Evolutionary conservation across 2,113 vertebrate genomes (phyloP).

Genomic region (Parus major): DNA sequence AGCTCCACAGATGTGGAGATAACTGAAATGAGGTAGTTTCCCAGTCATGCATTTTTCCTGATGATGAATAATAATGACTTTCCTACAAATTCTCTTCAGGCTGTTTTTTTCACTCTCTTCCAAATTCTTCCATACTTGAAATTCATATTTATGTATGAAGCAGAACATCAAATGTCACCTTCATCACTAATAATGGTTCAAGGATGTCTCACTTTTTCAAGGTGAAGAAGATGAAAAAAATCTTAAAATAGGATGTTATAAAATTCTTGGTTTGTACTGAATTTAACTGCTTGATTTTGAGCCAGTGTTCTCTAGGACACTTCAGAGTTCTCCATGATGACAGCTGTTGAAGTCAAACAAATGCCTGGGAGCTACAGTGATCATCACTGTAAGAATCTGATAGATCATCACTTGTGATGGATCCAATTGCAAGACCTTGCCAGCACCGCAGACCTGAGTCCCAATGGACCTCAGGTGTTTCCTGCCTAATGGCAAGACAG

Average conservation of each 20-base stretch:
- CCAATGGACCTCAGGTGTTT: background rate
- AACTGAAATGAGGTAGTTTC: background rate
- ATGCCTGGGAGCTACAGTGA: background rate
- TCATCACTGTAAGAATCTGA: background rate
- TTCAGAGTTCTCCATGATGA: accelerated
- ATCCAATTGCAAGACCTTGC: background rate
- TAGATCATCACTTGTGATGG: background rate
- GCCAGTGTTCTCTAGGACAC: background rate
- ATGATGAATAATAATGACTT: background rate
- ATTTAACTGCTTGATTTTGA: background rate
- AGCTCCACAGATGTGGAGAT: background rate
- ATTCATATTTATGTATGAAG: background rate
- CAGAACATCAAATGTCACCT: background rate
- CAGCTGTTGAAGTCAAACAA: background rate
- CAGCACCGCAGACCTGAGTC: background rate
- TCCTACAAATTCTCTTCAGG: background rate
- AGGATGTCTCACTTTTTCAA: background rate
- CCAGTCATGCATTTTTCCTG: background rate
- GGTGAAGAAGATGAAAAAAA: background rate
- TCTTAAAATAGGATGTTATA: background rate
- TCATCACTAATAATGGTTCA: background rate
- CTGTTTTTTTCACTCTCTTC: background rate
- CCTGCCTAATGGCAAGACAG: background rate
- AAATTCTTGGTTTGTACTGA: background rate
- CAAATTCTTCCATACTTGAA: background rate